A percentile compares a stretch with the other conserved stretches of the same genome.
Conservation (phyloP, 1,140 invertebrate species). For the Ceratosolen fusciceps region DNA sequence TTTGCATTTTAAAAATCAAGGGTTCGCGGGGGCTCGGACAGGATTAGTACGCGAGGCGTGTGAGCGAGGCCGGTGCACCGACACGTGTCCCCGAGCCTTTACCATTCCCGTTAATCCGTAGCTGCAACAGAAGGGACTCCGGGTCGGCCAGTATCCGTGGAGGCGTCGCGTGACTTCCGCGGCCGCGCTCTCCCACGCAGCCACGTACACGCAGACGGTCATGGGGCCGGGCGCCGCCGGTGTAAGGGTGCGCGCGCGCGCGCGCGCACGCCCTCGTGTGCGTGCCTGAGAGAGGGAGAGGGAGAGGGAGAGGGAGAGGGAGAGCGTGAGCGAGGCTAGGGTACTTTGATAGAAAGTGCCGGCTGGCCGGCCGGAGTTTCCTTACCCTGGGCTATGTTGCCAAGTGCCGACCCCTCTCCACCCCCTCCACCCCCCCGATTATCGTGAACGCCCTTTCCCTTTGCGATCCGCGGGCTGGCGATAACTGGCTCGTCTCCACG, state of each 20-base stretch:
- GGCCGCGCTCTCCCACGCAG: not conserved
- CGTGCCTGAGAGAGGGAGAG: not conserved
- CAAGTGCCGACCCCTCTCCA: slow-evolving; percentile 11
- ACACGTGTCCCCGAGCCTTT: too few species aligned
- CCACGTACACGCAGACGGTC: not conserved
- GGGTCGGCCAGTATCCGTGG: slow-evolving; percentile 24
- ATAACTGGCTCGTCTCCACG: not conserved
- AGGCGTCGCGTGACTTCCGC: slow-evolving; percentile 38
- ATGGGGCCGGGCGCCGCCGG: too few species aligned
- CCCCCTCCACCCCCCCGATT: too few species aligned
- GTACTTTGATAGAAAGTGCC: slow-evolving; percentile 10
- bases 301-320: not conserved
- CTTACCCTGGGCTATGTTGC: slow-evolving; percentile 9
- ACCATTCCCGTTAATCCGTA: too few species aligned
- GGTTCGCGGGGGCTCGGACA: too few species aligned
- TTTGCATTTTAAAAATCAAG: too few species aligned
- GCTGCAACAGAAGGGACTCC: too few species aligned
- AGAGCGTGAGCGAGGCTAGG: not conserved
- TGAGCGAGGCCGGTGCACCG: too few species aligned
- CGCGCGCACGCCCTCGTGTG: not conserved
- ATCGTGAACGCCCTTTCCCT: slow-evolving; percentile 4
- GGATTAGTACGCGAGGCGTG: too few species aligned
- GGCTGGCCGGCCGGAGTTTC: not conserved
- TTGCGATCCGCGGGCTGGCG: too few species aligned
- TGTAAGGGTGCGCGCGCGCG: not conserved